phyloP scores from a whole-genome alignment of 2,888 invertebrate species.

The Laothoe populi region DNA sequence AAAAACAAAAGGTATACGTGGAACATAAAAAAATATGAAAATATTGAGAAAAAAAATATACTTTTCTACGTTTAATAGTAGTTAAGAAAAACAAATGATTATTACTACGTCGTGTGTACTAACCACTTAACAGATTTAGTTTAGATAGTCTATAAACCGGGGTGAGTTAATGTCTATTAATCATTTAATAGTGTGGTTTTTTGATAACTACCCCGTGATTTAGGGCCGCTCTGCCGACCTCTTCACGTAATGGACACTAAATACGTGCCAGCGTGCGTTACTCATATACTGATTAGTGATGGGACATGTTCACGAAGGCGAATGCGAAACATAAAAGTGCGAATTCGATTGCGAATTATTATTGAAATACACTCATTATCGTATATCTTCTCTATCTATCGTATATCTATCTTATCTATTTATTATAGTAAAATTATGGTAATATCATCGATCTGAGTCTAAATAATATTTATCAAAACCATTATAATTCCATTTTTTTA shows the following conservation, averaged over 20 bases:
- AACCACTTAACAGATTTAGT: constrained; percentile 12
- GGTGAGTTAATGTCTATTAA: constrained; percentile 43
- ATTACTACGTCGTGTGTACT: neutral
- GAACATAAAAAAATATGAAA: no score
- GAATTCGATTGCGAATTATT: neutral
- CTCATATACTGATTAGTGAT: constrained; percentile 23
- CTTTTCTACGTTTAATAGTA: no score
- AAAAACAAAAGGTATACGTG: no score
- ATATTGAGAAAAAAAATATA: no score
- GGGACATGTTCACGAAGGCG: neutral
- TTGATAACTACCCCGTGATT: constrained; percentile 52
- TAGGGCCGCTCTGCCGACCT: constrained; percentile 45
- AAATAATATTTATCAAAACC: no score
- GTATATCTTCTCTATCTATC: no score
- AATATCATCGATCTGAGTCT: no score
- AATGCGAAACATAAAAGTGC: neutral
- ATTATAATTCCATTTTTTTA: no score
- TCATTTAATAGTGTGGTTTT: constrained; percentile 47
- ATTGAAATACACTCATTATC: neutral
- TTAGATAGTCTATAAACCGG: constrained; percentile 27
- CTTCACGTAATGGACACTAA: constrained; percentile 38
- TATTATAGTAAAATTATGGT: no score
- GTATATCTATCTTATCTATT: no score
- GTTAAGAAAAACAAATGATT: no score
- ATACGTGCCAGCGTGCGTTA: constrained; percentile 32